Conservation (phyloP, 1,140 invertebrate species). For the Carposina sasakii region DNA sequence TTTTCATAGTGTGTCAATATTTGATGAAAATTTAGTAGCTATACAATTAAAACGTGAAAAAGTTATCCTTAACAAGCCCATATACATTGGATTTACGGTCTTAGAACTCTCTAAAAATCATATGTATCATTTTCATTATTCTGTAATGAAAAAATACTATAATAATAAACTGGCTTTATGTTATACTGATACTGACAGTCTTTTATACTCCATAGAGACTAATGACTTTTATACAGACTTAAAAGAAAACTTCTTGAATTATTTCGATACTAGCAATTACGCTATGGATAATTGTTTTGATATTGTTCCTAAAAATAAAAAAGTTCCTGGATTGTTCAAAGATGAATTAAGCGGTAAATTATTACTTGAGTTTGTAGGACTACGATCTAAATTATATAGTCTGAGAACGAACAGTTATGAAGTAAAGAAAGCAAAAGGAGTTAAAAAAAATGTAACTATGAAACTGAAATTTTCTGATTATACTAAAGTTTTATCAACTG, state of each 20-base stretch:
- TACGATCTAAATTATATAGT: background rate
- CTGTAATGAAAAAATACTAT: slow-evolving; percentile 5
- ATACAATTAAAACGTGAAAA: slow-evolving; percentile 1
- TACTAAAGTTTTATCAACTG: background rate
- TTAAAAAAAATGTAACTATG: background rate
- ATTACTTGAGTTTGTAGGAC: background rate
- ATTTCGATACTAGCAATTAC: slow-evolving; percentile 10
- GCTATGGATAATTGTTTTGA: background rate
- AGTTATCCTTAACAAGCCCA: no score
- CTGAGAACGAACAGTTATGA: background rate
- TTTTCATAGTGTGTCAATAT: slow-evolving; percentile 4
- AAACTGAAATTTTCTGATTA: background rate
- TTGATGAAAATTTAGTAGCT: slow-evolving; percentile 6
- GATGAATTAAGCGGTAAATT: background rate
- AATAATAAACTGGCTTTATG: background rate
- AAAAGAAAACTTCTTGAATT: background rate
- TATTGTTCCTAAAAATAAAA: slow-evolving; percentile 1
- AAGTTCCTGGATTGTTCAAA: slow-evolving; percentile 7
- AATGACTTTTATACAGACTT: slow-evolving; percentile 3
- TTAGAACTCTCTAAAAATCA: no score
- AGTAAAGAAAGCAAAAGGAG: slow-evolving; percentile 5
- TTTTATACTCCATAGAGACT: slow-evolving; percentile 5
- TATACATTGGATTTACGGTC: no score
- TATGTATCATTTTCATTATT: no score
- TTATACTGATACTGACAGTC: slow-evolving; percentile 10